Percentiles rank a stretch among this genome's conserved stretches.
Evolutionary conservation across 2,113 vertebrate species (phyloP).

Genomic region (Cricetomys ansorgei): DNA sequence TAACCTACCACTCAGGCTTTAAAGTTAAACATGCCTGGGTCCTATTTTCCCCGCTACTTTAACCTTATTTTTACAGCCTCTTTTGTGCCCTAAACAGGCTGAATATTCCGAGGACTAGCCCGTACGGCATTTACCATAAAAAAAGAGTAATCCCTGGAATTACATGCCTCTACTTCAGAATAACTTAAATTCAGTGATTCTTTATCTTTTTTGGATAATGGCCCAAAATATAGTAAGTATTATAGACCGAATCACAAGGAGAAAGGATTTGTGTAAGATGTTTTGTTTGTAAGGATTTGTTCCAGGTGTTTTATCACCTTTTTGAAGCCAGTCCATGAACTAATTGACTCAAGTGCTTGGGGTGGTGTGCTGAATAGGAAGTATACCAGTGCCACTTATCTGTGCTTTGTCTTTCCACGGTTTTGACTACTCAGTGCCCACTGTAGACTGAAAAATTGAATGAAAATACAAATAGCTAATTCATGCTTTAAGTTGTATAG

Average conservation of each 20-base stretch:
- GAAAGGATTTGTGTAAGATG: slow-evolving; percentile 7
- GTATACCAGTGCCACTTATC: neutral
- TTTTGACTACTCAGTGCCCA: neutral
- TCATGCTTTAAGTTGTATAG: neutral
- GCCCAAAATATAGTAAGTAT: neutral
- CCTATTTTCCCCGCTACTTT: neutral
- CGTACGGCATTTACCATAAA: neutral
- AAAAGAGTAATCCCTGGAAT: neutral
- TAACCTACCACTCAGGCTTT: neutral
- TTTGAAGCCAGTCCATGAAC: neutral
- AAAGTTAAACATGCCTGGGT: neutral
- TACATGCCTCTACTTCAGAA: neutral
- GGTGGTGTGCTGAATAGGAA: neutral
- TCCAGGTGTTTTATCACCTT: neutral
- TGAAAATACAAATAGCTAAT: neutral
- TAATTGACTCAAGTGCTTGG: neutral
- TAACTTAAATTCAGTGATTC: neutral
- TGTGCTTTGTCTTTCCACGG: neutral
- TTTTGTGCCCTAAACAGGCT: neutral
- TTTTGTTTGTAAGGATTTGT: too few species aligned
- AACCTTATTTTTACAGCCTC: neutral
- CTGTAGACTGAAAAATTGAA: neutral
- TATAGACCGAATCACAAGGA: neutral
- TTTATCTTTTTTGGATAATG: neutral
- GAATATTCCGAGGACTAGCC: neutral